These are phyloP conservation scores for Psettodes erumei DNA, from an alignment of 2,113 vertebrate genomes.

Conservation along the genomic window DNA sequence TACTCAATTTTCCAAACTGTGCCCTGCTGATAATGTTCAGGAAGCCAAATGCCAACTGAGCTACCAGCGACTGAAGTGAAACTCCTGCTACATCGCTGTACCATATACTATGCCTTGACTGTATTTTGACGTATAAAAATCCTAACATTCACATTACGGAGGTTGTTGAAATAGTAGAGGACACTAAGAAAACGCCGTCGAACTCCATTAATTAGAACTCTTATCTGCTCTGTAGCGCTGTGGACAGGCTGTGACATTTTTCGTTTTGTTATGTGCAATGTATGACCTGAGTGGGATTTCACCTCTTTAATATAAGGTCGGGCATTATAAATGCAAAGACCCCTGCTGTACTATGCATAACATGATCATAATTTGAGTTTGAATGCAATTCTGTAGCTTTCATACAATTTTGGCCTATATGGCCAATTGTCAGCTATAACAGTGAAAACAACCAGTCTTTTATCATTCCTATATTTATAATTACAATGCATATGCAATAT, in stretches of 20 bases:
- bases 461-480: not conserved
- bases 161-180: not conserved
- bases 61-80: slow-evolving; percentile 19
- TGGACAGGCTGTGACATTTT: not conserved
- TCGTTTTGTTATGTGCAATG: not conserved
- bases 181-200: not conserved
- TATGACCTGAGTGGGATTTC: not conserved
- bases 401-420: not conserved
- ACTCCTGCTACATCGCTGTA: slow-evolving; percentile 8
- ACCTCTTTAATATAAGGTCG: not conserved
- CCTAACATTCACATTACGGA: not conserved
- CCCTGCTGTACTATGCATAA: not conserved
- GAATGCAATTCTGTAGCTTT: not conserved
- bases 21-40: slow-evolving; percentile 26
- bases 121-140: not conserved
- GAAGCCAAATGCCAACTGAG: slow-evolving; percentile 28
- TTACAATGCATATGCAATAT: slow-evolving; percentile 1
- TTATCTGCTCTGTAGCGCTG: not conserved
- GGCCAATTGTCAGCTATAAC: not conserved
- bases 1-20: slow-evolving; percentile 34
- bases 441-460: not conserved
- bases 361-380: not conserved
- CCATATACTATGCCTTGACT: not conserved
- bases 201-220: not conserved
- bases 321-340: not conserved